Base-by-base conservation (phyloP, 64 coral and sea anemone genomes). In the Dendronephthya gigantea region DNA sequence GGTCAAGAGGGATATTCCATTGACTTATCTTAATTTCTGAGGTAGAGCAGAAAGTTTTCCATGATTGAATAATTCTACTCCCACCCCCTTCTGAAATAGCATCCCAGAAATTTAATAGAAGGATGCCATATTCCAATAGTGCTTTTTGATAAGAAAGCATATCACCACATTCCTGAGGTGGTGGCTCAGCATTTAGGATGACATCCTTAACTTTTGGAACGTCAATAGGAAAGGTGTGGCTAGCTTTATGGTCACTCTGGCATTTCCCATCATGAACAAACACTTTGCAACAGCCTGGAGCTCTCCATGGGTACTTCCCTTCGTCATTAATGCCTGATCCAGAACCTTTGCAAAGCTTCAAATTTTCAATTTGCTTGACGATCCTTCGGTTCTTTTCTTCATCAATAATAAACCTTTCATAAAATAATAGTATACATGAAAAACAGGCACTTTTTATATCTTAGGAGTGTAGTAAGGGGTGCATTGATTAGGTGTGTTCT, bases 11-110 rank as follows among this genome's bases (percentile, higher is more conserved):
- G 25, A 70, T 70, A 31, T 70, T 70, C 8, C 66, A n/a, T 29
- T 13, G 12, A 16, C 69, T 76, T 15, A 35, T 16, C 34, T 4
- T 76, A 1, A 16, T 76, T 12, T 34, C 34, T 76, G 13, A 76
- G 17, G 17, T 76, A 76, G 9, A 76, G 69, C 13, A 76, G 69
- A 4, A 76, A 27, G 34, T 33, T 16, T 29, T 76, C 29, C 69
- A 38, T 6, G 13, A 76, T 38, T 30, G 13, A 4, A 76, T 30
- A 28, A 76, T 30, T 38, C 69, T 76, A 27, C 29, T 38, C 7
- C 69, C 69, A 76, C 34, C 69, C 1, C 69, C 69, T 27, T 76
- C 69, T 31, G 69, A 76, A 76, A 76, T 76, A 5, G 69, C 69
- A 76, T 76, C 69, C n/a, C 16, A 16, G 3, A 76, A 33, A 16